phyloP scores from a whole-genome alignment of 2,797 vertebrate species.

The Coranthus polyacanthus region DNA sequence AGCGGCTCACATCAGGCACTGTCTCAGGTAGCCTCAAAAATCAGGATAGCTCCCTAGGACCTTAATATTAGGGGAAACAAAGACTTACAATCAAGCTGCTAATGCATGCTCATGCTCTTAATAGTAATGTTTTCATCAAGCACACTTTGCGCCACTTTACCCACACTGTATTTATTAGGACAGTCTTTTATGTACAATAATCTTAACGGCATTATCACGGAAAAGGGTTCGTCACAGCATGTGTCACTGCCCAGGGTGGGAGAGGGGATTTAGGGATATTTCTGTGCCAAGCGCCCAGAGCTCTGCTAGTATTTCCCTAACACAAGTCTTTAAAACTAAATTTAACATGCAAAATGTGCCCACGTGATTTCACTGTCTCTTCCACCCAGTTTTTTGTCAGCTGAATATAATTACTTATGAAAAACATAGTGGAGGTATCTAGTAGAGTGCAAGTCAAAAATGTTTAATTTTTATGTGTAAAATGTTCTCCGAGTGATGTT shows the following conservation, averaged over 20 bases:
- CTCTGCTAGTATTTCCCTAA: slow-evolving; percentile 61
- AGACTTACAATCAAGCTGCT: slow-evolving; percentile 54
- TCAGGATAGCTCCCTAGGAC: slow-evolving; percentile 56
- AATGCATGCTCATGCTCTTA: slow-evolving; percentile 31
- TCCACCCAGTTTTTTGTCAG: slow-evolving; percentile 39
- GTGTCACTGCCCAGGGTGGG: slow-evolving; percentile 70
- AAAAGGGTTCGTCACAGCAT: slow-evolving; percentile 76
- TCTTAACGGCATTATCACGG: slow-evolving; percentile 61
- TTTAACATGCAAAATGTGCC: slow-evolving; percentile 63
- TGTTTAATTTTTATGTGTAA: slow-evolving; percentile 46
- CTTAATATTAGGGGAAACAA: slow-evolving; percentile 35
- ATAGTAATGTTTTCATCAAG: slow-evolving; percentile 50
- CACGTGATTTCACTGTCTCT: slow-evolving; percentile 38
- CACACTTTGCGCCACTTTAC: slow-evolving; percentile 28
- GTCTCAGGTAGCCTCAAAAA: slow-evolving; percentile 58
- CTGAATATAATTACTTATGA: slow-evolving; percentile 28
- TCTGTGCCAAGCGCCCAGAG: slow-evolving; percentile 71
- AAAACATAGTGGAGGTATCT: slow-evolving; percentile 25
- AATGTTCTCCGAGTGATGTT: slow-evolving; percentile 52
- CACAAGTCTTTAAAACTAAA: slow-evolving; percentile 56
- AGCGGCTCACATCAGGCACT: slow-evolving; percentile 47
- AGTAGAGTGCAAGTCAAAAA: slow-evolving; percentile 36
- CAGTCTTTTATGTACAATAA: slow-evolving; percentile 59
- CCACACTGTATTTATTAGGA: slow-evolving; percentile 62
- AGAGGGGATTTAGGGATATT: slow-evolving; percentile 73